Evolutionary conservation across 2,113 vertebrate species (phyloP).

Genomic region (Climacteris rufus): DNA sequence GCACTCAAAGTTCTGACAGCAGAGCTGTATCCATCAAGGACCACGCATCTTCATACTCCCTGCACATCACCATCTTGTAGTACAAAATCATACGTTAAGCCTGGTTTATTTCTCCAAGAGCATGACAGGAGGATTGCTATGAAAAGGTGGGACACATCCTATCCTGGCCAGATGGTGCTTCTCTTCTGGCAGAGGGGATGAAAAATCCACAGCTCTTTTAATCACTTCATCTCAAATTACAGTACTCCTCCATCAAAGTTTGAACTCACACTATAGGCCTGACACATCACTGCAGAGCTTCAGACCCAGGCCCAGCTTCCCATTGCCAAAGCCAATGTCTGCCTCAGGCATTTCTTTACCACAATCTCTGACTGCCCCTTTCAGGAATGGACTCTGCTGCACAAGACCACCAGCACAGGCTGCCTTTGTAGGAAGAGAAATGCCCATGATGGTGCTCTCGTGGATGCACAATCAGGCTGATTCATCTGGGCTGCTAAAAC

Average conservation of each 20-base stretch:
- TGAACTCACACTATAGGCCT: not conserved
- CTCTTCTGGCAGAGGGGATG: not conserved
- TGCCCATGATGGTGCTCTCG: not conserved
- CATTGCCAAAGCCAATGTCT: not conserved
- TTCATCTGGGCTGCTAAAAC: not conserved
- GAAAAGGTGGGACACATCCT: not conserved
- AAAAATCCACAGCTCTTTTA: not conserved
- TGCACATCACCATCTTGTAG: not conserved
- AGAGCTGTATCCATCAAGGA: not conserved
- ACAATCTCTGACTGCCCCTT: rapidly evolving
- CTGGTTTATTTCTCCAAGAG: not conserved
- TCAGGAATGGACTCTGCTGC: not conserved
- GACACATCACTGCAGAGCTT: not conserved
- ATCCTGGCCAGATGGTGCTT: not conserved
- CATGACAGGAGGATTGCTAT: not conserved
- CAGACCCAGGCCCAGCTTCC: not conserved
- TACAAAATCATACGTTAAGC: not conserved
- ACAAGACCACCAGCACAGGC: not conserved
- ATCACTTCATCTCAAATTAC: not conserved
- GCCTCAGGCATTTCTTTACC: not conserved
- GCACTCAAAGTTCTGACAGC: not conserved
- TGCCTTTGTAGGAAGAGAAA: not conserved
- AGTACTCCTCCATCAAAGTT: not conserved
- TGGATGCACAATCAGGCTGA: not conserved
- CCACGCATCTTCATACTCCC: not conserved